Evolutionary conservation across 2,888 invertebrate genomes (phyloP), one percentile per base, ranked within the genome.

Genomic region (Xanthia togata): DNA sequence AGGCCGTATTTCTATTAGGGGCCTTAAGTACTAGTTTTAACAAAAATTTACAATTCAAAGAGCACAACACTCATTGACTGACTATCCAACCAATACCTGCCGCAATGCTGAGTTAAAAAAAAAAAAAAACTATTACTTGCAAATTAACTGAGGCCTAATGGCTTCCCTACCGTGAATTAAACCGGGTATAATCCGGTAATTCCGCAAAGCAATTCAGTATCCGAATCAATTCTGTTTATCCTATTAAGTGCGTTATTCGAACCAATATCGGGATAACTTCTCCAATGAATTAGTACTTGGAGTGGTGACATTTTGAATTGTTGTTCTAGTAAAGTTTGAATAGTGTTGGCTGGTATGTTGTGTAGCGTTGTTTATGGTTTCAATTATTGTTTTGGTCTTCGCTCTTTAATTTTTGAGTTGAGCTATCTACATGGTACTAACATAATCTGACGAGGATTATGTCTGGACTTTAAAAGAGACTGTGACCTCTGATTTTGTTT

Each of bases 171-270:
- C 50, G 73, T 60, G 75, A 82, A 85, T 87, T 82, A 78, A 87
- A 76, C 70, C 31, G 35, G 63, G 82, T 73, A 84, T 83, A 64
- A 83, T 76, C 73, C 70, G 73, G 73, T 84, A 84, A 83, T 84
- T 81, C 83, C 76, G 73, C 63, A 62, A 87, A 87, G 79, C 89
- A 85, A 90, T 89, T 83, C 81, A 78, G 82, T 85, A 84, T 75
- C 69, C 69, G 81, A 88, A 87, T 87, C 87, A 87, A 90, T 90
- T 90, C 82, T 79, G 63, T 73, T 78, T 83, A 86, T 89, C 85
- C 82, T 81, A 84, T 88, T 86, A 86, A 65, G 78, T 78, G 83
- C 81, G 85, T 88, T 87, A 85, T 87, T 86, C 67, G 70, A 75
- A 83, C 78, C 83, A 78, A 87, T 88, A 82, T 78, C 47, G 68